Conservation (phyloP, 2,888 invertebrate species). For the Opisthograptis luteolata region DNA sequence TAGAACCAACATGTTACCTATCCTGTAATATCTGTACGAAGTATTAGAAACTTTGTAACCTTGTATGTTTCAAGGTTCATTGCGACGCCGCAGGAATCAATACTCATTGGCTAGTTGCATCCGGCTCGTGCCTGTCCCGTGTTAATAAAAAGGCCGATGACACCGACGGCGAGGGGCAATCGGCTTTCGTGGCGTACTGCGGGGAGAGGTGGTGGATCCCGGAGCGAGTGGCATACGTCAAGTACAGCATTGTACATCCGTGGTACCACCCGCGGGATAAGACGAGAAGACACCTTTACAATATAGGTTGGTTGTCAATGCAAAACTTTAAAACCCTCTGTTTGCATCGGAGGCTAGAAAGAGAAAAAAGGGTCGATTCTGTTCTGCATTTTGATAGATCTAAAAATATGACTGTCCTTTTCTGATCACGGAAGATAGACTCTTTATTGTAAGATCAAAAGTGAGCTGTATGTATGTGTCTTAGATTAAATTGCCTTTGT, state of each 20-base stretch:
- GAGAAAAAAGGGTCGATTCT: too few relatives aligned
- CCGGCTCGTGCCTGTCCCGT: conserved; percentile 68
- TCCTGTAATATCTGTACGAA: not conserved
- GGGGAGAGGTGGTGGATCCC: conserved; percentile 64
- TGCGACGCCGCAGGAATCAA: conserved; percentile 73
- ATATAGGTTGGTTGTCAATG: too few relatives aligned
- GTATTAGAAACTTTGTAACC: not conserved
- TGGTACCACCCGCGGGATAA: conserved; percentile 53
- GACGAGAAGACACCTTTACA: conserved; percentile 57
- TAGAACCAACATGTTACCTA: too few relatives aligned
- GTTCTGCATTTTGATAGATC: too few relatives aligned
- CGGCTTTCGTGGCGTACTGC: conserved; percentile 70
- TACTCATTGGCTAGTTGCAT: conserved; percentile 67
- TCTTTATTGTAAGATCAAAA: too few relatives aligned
- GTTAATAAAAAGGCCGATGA: conserved; percentile 48
- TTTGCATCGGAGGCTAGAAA: too few relatives aligned
- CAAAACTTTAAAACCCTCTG: too few relatives aligned
- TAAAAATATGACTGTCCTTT: too few relatives aligned
- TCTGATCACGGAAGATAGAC: too few relatives aligned
- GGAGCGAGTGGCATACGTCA: conserved; percentile 66
- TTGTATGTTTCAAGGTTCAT: conserved; percentile 53
- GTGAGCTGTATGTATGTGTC: too few relatives aligned
- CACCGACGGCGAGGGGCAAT: conserved; percentile 48
- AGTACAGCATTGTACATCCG: conserved; percentile 65
- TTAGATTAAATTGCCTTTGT: too few relatives aligned